Evolutionary conservation across 2,113 vertebrate species (phyloP).

Genomic region (Anolis carolinensis): DNA sequence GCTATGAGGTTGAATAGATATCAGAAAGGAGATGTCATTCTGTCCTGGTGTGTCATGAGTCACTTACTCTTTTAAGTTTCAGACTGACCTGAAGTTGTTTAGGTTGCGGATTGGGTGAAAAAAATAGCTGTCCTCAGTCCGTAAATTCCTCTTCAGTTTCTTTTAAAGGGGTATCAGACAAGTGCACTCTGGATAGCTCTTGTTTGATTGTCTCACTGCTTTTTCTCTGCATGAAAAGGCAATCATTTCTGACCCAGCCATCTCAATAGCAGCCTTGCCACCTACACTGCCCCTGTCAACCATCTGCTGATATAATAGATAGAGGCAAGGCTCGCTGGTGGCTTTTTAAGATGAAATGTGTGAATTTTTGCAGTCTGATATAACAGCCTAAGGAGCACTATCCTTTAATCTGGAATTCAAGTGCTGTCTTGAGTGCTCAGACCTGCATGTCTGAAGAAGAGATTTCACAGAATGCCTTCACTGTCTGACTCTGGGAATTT

Average conservation of each 20-base stretch:
- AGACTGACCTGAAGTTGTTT: constrained; percentile 27
- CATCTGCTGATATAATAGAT: background rate
- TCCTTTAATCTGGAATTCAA: constrained; percentile 21
- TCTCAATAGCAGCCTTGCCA: constrained; percentile 7
- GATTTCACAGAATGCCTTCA: constrained; percentile 22
- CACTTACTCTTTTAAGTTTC: constrained; percentile 46
- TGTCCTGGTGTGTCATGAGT: constrained; percentile 8
- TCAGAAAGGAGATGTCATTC: constrained; percentile 27
- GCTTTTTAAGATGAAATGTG: constrained; percentile 27
- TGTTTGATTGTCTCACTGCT: constrained; percentile 27
- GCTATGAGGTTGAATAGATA: background rate
- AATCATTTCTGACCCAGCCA: constrained; percentile 40
- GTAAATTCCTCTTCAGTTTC: background rate
- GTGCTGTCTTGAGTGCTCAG: background rate
- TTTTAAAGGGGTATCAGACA: background rate
- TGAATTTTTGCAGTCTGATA: background rate
- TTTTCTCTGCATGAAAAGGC: constrained; percentile 42
- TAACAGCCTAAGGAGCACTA: constrained; percentile 1
- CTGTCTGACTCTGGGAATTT: constrained; percentile 2
- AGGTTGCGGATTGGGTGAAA: background rate
- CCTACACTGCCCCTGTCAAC: constrained; percentile 38
- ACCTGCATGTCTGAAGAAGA: constrained; percentile 4
- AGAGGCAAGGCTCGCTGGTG: background rate
- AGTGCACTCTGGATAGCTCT: background rate
- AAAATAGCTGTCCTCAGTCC: background rate